Conservation (phyloP, 2,888 invertebrate genomes). For the Gisinianus flammeolus region DNA sequence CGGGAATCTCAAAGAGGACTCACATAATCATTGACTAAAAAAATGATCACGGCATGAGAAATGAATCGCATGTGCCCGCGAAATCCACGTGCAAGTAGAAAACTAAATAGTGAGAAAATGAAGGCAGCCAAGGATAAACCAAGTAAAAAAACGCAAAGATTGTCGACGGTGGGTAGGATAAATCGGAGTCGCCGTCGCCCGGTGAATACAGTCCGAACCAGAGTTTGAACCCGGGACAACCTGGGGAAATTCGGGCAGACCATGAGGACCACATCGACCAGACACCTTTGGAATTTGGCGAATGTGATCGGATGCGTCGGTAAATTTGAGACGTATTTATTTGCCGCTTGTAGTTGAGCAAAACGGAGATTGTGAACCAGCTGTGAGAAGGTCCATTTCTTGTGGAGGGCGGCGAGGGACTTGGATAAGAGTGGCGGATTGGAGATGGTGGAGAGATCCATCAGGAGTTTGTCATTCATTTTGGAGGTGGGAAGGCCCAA, state of each 20-base stretch:
- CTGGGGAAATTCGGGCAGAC: background rate
- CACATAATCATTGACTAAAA: slow-evolving; percentile 29
- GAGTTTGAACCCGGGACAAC: background rate
- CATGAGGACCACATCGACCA: slow-evolving; percentile 6
- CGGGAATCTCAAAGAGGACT: slow-evolving; percentile 2
- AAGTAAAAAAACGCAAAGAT: slow-evolving; percentile 12
- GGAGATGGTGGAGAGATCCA: background rate
- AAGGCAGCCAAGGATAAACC: slow-evolving; percentile 3
- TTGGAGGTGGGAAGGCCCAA: background rate
- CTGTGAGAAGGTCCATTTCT: slow-evolving; percentile 24
- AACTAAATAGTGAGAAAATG: background rate
- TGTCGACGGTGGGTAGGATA: slow-evolving; percentile 2
- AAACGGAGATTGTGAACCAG: slow-evolving; percentile 25
- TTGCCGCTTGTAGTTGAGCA: slow-evolving; percentile 18
- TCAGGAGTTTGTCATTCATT: slow-evolving; percentile 5
- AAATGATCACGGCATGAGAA: slow-evolving; percentile 1
- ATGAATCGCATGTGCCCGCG: slow-evolving; percentile 7
- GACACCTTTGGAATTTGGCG: background rate
- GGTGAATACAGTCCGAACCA: background rate
- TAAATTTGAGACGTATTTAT: background rate
- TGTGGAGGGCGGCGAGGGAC: background rate
- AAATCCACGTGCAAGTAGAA: background rate
- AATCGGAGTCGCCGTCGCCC: slow-evolving; percentile 4
- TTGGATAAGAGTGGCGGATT: background rate
- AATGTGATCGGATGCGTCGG: background rate